Percentiles rank a stretch among this genome's conserved stretches.
These are phyloP conservation scores for Anoplopoma fimbria DNA, from an alignment of 2,113 vertebrate species.

Conservation along the genomic window DNA sequence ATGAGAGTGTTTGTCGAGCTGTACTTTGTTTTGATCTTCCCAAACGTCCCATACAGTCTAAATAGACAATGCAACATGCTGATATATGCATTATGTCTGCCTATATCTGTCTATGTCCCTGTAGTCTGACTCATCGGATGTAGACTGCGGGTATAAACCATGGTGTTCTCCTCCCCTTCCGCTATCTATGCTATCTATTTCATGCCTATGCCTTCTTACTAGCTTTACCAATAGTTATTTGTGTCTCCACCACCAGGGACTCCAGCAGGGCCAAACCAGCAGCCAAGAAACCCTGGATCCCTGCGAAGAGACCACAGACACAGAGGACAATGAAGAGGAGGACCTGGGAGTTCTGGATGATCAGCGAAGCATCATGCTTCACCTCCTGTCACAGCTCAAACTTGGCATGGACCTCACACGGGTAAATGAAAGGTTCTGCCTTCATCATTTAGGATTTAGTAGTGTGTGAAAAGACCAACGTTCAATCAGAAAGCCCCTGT, in stretches of 20 bases:
- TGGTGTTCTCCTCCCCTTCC: not conserved
- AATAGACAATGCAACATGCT: not conserved
- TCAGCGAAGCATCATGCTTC: slow-evolving; percentile 90
- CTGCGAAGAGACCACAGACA: slow-evolving; percentile 90
- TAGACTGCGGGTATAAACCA: too few species aligned
- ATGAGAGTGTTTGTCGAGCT: not conserved
- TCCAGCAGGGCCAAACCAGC: slow-evolving; percentile 41
- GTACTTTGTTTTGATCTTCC: not conserved
- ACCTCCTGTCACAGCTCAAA: slow-evolving; percentile 94
- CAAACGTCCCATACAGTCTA: not conserved
- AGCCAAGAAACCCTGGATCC: slow-evolving; percentile 82
- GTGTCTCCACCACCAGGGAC: not conserved
- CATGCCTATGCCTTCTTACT: not conserved
- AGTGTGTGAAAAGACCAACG: not conserved
- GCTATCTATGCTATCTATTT: not conserved
- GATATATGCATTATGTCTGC: not conserved
- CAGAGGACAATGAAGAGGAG: slow-evolving; percentile 90
- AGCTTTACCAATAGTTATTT: not conserved
- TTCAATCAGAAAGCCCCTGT: not conserved
- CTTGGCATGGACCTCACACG: slow-evolving; percentile 95
- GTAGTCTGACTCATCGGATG: not conserved
- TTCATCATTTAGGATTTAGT: not conserved
- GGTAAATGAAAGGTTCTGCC: slow-evolving; percentile 69
- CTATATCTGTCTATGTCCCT: not conserved
- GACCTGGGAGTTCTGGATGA: slow-evolving; percentile 91